phyloP scores from a whole-genome alignment of 2,888 invertebrate genomes.

The Antheraea yamamai region DNA sequence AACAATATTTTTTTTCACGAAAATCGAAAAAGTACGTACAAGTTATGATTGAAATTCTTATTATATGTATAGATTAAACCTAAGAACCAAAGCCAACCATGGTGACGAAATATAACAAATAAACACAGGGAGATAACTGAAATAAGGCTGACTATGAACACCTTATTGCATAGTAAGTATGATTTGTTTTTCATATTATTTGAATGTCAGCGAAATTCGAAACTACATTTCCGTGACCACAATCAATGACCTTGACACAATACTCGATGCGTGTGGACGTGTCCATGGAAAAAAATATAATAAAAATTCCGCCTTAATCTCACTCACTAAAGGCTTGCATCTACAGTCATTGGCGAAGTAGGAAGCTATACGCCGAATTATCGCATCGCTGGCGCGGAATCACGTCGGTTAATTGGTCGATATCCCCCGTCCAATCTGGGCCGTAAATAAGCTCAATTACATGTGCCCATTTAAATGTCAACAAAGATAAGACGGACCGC shows the following conservation, averaged over 20 bases:
- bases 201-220: not conserved
- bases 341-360: constrained; percentile 43
- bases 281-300: not conserved
- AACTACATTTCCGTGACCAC: not conserved
- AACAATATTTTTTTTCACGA: too few relatives aligned
- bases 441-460: constrained; percentile 29
- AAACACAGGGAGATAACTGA: not conserved
- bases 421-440: constrained; percentile 29
- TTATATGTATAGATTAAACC: too few relatives aligned
- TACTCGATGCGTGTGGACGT: not conserved
- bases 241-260: constrained; percentile 3
- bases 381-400: constrained; percentile 27
- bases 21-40: too few relatives aligned
- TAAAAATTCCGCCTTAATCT: constrained; percentile 5
- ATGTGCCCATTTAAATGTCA: constrained; percentile 30
- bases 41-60: too few relatives aligned
- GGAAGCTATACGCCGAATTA: constrained; percentile 44
- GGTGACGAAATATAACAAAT: too few relatives aligned
- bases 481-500: constrained; percentile 18
- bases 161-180: not conserved
- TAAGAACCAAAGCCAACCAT: too few relatives aligned
- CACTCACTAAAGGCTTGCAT: constrained; percentile 27
- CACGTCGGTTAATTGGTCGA: constrained; percentile 42
- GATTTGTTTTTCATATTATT: not conserved
- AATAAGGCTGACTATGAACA: not conserved